Evolutionary conservation across 2,888 invertebrate species (phyloP).

Genomic region (Lampropteryx suffumata): DNA sequence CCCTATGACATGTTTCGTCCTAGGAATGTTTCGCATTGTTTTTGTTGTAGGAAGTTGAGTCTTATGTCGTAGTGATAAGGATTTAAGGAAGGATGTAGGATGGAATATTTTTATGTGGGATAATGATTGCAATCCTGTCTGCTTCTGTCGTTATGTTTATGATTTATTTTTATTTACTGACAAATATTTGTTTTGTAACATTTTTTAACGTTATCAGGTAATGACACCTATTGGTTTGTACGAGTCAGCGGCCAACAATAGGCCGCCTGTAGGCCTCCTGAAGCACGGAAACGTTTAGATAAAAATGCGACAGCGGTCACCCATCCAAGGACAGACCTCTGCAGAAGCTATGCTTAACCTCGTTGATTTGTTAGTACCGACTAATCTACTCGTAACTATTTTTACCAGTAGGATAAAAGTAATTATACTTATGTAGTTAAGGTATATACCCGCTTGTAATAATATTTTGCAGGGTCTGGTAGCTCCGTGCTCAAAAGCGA

Average conservation of each 20-base stretch:
- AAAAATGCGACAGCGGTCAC: too few relatives aligned
- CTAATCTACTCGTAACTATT: too few relatives aligned
- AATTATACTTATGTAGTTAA: too few relatives aligned
- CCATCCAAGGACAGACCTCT: too few relatives aligned
- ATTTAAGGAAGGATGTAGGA: constrained; percentile 2
- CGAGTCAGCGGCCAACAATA: too few relatives aligned
- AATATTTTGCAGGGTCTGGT: background rate
- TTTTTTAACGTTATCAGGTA: background rate
- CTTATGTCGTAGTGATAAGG: background rate
- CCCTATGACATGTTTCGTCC: background rate
- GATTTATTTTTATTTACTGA: constrained; percentile 9
- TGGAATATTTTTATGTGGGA: constrained; percentile 13
- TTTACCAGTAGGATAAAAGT: too few relatives aligned
- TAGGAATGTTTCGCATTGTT: background rate
- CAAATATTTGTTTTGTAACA: background rate
- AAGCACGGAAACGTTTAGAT: too few relatives aligned
- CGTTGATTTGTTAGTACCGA: too few relatives aligned
- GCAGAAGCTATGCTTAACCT: too few relatives aligned
- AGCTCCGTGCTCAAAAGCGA: constrained; percentile 2
- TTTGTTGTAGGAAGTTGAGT: constrained; percentile 4
- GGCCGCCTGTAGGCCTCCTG: too few relatives aligned
- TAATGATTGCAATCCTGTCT: constrained; percentile 25
- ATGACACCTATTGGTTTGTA: too few relatives aligned
- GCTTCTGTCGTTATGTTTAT: constrained; percentile 19
- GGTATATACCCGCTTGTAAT: background rate